A percentile compares a stretch with the other conserved stretches of the same genome.
These are phyloP conservation scores for Tinea semifulvella DNA, from an alignment of 2,888 invertebrate genomes.

Conservation along the genomic window DNA sequence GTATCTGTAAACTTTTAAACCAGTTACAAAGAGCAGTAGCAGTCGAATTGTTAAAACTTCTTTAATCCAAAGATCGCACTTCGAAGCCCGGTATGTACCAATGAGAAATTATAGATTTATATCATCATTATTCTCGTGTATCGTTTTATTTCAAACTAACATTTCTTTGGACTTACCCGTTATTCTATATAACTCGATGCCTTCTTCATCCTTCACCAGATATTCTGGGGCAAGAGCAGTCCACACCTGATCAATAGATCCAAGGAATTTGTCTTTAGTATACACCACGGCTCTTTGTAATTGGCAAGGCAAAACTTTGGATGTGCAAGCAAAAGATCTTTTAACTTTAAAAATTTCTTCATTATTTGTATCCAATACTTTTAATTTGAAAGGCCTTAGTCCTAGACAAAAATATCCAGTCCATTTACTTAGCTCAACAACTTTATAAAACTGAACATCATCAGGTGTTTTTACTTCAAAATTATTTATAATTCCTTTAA, in stretches of 20 bases:
- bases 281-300: conserved; percentile 76
- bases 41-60: too few species aligned
- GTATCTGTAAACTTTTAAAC: too few species aligned
- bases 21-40: too few species aligned
- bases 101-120: too few species aligned
- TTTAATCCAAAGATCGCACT: too few species aligned
- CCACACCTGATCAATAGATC: conserved; percentile 79
- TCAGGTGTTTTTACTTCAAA: conserved; percentile 39
- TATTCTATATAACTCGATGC: conserved; percentile 75
- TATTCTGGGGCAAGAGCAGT: conserved; percentile 75
- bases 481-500: conserved; percentile 43
- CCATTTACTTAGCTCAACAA: conserved; percentile 49
- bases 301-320: conserved; percentile 85
- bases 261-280: conserved; percentile 73
- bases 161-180: conserved; percentile 72
- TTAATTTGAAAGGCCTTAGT: conserved; percentile 41
- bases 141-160: too few species aligned
- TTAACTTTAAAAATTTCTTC: conserved; percentile 77
- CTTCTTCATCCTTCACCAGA: conserved; percentile 73
- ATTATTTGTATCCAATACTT: conserved; percentile 33
- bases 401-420: conserved; percentile 52
- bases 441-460: conserved; percentile 36
- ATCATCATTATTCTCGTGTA: too few species aligned
- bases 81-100: too few species aligned
- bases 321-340: conserved; percentile 80